A percentile compares a stretch with the other conserved stretches of the same genome.
phyloP scores from a whole-genome alignment of 1,140 invertebrate genomes.

The Tachypleus tridentatus region DNA sequence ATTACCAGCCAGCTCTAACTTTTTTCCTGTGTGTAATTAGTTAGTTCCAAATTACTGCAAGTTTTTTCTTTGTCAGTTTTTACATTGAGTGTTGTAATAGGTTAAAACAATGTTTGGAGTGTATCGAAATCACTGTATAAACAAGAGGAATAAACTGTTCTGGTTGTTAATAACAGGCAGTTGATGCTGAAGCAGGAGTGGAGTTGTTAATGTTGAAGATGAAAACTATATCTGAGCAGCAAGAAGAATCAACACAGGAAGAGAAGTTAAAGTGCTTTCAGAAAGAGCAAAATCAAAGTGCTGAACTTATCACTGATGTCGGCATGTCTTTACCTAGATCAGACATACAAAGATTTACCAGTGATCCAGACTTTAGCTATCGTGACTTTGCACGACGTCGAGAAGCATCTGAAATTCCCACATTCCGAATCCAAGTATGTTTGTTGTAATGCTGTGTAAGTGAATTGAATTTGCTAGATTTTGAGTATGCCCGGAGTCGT shows the following conservation, averaged over 20 bases:
- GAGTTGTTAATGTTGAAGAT: constrained; percentile 66
- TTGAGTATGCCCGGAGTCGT: too few relatives aligned
- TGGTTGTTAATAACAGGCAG: neutral
- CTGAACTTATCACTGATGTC: constrained; percentile 39
- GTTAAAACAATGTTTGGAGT: too few relatives aligned
- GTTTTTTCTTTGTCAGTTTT: too few relatives aligned
- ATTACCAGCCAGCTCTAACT: too few relatives aligned
- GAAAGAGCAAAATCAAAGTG: constrained; percentile 58
- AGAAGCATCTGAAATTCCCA: constrained; percentile 53
- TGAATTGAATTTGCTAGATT: too few relatives aligned
- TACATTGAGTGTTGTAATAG: too few relatives aligned
- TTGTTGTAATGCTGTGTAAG: too few relatives aligned
- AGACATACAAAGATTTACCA: constrained; percentile 56
- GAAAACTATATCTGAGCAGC: constrained; percentile 56
- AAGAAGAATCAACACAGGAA: constrained; percentile 50
- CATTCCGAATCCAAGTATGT: constrained; percentile 51
- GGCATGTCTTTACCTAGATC: constrained; percentile 29
- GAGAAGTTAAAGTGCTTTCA: constrained; percentile 64
- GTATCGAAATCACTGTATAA: too few relatives aligned
- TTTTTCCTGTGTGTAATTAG: too few relatives aligned
- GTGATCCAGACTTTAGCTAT: constrained; percentile 63
- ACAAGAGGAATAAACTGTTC: too few relatives aligned
- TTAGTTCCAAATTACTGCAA: too few relatives aligned
- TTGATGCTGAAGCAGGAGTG: constrained; percentile 47
- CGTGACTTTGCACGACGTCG: constrained; percentile 66